A percentile compares a stretch with the other conserved stretches of the same genome.
Evolutionary conservation across 2,113 vertebrate genomes (phyloP).

Genomic region (Ranitomeya variabilis): DNA sequence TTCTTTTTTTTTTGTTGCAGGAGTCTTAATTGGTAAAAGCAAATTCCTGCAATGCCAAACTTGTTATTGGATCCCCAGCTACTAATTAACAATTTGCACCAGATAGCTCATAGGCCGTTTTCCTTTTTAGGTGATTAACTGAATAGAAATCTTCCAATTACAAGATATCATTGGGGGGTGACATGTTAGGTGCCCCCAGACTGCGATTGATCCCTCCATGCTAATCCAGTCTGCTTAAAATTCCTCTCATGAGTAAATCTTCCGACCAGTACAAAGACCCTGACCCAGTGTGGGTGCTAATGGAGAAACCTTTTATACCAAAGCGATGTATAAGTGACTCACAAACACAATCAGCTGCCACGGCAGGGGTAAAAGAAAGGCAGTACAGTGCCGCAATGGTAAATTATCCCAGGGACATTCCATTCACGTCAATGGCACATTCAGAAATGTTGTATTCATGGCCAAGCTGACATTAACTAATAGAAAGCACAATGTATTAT

Average conservation of each 20-base stretch:
- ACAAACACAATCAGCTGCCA: background rate
- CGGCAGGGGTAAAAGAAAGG: background rate
- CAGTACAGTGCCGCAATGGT: background rate
- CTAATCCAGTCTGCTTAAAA: constrained; percentile 48
- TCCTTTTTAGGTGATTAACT: background rate
- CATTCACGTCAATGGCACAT: background rate
- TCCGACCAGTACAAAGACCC: constrained; percentile 49
- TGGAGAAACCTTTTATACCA: constrained; percentile 27
- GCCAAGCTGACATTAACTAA: background rate
- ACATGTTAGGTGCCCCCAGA: background rate
- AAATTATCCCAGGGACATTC: constrained; percentile 9
- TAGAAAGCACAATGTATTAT: background rate
- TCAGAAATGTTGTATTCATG: background rate
- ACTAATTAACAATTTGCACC: background rate
- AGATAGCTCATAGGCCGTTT: background rate
- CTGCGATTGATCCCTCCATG: background rate
- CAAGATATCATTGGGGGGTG: background rate
- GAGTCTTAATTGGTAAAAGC: background rate
- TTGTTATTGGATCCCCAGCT: background rate
- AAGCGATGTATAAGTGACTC: constrained; percentile 1
- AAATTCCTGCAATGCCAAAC: background rate
- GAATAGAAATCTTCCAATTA: background rate
- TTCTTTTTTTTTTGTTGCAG: background rate
- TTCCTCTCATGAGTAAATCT: constrained; percentile 46
- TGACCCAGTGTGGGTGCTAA: constrained; percentile 27